These are phyloP conservation scores for Thumatha senex DNA, from an alignment of 2,888 invertebrate species.

Conservation along the genomic window DNA sequence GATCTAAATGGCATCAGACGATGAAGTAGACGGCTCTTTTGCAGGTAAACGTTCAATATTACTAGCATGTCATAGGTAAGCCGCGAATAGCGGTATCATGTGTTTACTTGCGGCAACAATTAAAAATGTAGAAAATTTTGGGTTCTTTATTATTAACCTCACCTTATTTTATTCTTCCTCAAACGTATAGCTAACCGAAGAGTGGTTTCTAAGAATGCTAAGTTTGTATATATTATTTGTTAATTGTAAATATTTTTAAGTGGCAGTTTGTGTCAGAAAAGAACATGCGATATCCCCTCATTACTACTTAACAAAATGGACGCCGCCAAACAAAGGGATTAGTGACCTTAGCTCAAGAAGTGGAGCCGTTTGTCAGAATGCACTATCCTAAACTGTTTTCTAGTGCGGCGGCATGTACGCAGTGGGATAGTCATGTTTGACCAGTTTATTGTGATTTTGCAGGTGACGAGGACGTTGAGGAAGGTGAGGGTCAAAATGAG, in stretches of 20 bases:
- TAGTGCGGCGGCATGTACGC: slow-evolving; percentile 50
- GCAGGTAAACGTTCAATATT: slow-evolving; percentile 88
- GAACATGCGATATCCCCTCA: slow-evolving; percentile 87
- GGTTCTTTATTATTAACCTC: slow-evolving; percentile 41
- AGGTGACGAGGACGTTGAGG: slow-evolving; percentile 89
- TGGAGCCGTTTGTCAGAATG: slow-evolving; percentile 55
- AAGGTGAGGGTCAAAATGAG: slow-evolving; percentile 86
- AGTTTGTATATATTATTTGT: slow-evolving; percentile 68
- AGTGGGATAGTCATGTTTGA: slow-evolving; percentile 63
- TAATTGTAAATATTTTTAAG: slow-evolving; percentile 81
- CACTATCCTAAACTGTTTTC: slow-evolving; percentile 48
- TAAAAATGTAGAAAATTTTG: slow-evolving; percentile 76
- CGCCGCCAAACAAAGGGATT: slow-evolving; percentile 90
- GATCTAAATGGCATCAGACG: slow-evolving; percentile 91
- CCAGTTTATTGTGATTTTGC: slow-evolving; percentile 71
- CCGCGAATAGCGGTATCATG: slow-evolving; percentile 84
- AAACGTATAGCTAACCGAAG: slow-evolving; percentile 36
- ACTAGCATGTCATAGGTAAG: slow-evolving; percentile 83
- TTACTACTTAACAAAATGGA: slow-evolving; percentile 90
- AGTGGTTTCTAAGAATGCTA: slow-evolving; percentile 40
- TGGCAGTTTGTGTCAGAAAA: slow-evolving; percentile 83
- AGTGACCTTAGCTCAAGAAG: slow-evolving; percentile 84
- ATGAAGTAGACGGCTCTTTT: slow-evolving; percentile 93
- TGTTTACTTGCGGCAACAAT: slow-evolving; percentile 84
- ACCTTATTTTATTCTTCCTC: slow-evolving; percentile 29